Base-by-base conservation (phyloP, 2,888 invertebrate genomes). In the Amphipoea oculea region DNA sequence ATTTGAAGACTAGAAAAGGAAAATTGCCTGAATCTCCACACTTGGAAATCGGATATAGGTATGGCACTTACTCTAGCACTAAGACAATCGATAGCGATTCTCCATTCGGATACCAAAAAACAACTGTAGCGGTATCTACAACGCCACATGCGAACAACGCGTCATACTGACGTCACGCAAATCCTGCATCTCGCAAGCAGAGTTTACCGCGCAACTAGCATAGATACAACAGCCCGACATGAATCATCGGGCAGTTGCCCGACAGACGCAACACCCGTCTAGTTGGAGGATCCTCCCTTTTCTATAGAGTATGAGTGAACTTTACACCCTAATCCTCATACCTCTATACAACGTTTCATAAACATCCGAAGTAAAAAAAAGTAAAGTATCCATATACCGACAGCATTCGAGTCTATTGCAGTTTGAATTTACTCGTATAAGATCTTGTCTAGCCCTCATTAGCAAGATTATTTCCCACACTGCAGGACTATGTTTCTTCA, bases 401-500 rank as follows among this genome's bases (percentile, higher is more conserved):
- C 7, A 23, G 17, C 29, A 42, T 76, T 66, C 2, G 3, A 42
- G 23, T 12, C 6, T 48, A 68, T 36, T 82, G 40, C 29, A 36
- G 0, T 14, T 65, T 65, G 5, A 20, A 82, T 40, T 40, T 11
- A 29, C 23, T 48, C 12, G 12, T n/a, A 40, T 23, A 17, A 65
- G n/a, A n/a, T n/a, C n/a, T 29, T 62, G 45, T 23, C 12, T 29
- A 45, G 0, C 51, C 20, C 36, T 79, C n/a, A 81, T 80, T 80
- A 40, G 20, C 23, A 54, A 23, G 4, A 65, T 11, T 17, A n/a
- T 84, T 68, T 84, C 54, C 77, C 65, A 79, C 83, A 40, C 54
- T 57, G 1, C 40, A 4, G 14, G 7, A 23, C 62, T 29, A 48
- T 42, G 54, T 80, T 80, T 78, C 80, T 84, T 84, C 79, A 80